These are phyloP conservation scores for Pachycephala philippinensis DNA, from an alignment of 2,113 vertebrate genomes.

Conservation along the genomic window DNA sequence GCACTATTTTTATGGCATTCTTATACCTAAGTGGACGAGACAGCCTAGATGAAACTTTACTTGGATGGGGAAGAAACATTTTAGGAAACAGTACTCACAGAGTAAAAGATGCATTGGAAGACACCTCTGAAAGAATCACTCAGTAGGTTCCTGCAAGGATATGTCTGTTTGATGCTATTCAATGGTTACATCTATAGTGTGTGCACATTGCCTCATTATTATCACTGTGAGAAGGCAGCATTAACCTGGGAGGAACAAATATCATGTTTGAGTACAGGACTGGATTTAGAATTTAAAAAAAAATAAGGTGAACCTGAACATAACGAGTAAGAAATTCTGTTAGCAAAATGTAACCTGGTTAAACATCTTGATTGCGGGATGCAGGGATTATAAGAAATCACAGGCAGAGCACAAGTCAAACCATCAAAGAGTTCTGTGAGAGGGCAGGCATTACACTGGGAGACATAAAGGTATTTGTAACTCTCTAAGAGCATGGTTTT, in stretches of 20 bases:
- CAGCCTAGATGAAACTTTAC: not conserved
- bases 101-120: not conserved
- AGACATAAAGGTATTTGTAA: not conserved
- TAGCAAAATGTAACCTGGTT: not conserved
- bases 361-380: not conserved
- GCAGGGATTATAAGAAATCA: not conserved
- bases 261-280: accelerated
- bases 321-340: not conserved
- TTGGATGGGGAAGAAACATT: not conserved
- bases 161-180: not conserved
- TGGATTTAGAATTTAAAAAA: not conserved
- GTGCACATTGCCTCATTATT: not conserved
- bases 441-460: not conserved
- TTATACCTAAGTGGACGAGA: not conserved
- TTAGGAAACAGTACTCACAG: not conserved
- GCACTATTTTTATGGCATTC: not conserved
- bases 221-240: not conserved
- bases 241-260: not conserved
- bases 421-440: not conserved
- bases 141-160: not conserved
- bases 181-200: not conserved
- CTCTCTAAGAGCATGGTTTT: not conserved
- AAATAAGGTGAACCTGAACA: not conserved
- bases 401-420: not conserved
- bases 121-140: not conserved